Evolutionary conservation across 2,797 vertebrate species (phyloP).

Genomic region (Oryzias sinensis): DNA sequence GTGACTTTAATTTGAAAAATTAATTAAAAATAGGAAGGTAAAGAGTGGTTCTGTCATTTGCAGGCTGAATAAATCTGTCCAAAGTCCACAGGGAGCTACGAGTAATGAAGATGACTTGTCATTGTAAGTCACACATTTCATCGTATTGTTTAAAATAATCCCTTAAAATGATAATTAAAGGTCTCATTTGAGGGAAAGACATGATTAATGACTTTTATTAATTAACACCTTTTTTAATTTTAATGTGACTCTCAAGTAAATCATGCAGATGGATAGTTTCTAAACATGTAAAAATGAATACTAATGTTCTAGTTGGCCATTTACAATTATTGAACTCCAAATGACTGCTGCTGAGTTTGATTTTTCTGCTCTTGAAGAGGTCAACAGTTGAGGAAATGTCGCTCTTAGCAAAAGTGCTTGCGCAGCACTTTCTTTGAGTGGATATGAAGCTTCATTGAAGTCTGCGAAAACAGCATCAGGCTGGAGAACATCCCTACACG

Average conservation of each 20-base stretch:
- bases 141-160: neutral
- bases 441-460: constrained; percentile 59
- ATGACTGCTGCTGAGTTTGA: constrained; percentile 25
- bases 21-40: too few species aligned
- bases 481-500: constrained; percentile 52
- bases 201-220: too few species aligned
- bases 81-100: neutral
- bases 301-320: neutral
- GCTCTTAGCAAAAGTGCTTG: constrained; percentile 57
- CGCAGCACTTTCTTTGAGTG: constrained; percentile 38
- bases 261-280: too few species aligned
- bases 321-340: constrained; percentile 15
- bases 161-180: too few species aligned
- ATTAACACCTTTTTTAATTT: too few species aligned
- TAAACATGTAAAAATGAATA: too few species aligned
- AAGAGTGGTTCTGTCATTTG: constrained; percentile 2
- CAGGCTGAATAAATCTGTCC: neutral
- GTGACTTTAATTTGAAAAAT: neutral
- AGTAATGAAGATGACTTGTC: neutral
- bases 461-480: constrained; percentile 62
- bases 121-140: neutral
- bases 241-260: too few species aligned
- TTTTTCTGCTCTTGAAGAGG: constrained; percentile 30
- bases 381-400: constrained; percentile 32
- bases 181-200: too few species aligned